A percentile compares a stretch with the other conserved stretches of the same genome.
phyloP scores from a whole-genome alignment of 2,888 invertebrate species.

The Synergus umbraculus region DNA sequence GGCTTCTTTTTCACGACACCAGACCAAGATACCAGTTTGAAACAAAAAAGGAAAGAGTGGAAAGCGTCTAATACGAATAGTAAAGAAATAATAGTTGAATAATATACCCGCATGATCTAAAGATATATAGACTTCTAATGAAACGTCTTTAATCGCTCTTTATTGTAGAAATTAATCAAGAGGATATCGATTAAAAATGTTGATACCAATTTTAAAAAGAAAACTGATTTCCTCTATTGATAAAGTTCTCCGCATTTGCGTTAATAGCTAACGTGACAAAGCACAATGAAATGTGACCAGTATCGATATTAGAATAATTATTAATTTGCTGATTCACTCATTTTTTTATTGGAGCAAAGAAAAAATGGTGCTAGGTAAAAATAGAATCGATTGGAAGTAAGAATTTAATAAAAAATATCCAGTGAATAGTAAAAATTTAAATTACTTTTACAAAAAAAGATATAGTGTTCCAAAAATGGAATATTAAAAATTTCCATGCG shows the following conservation, averaged over 20 bases:
- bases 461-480: too few species aligned
- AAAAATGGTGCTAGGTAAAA: neutral
- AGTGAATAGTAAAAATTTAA: neutral
- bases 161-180: neutral
- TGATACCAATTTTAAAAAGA: neutral
- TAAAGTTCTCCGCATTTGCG: neutral
- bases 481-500: too few species aligned
- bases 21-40: neutral
- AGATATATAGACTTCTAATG: neutral
- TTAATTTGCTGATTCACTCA: constrained; percentile 2
- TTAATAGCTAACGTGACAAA: neutral
- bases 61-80: neutral
- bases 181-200: neutral
- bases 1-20: neutral
- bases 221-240: neutral
- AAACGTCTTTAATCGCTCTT: neutral
- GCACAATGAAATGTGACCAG: neutral
- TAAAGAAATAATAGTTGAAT: neutral
- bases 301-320: neutral
- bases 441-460: too few species aligned
- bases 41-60: neutral
- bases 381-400: neutral
- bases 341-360: neutral
- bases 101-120: neutral
- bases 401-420: neutral